Conservation (phyloP, 2,113 vertebrate species). For the Xyrauchen texanus region DNA sequence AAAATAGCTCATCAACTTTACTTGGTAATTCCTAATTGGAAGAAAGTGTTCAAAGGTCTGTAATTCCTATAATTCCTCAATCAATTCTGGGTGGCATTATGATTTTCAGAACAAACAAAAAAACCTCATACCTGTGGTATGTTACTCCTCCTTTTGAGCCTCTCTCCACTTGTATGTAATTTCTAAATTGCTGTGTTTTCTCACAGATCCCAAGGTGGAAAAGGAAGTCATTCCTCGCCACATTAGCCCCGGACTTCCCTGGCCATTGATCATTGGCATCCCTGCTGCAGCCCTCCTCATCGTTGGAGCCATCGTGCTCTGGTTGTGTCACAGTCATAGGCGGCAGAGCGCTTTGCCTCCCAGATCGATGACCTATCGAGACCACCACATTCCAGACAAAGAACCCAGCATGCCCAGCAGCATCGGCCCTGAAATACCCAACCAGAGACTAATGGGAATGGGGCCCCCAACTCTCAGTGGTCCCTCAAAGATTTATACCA, state of each 20-base stretch:
- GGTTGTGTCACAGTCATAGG: conserved; percentile 66
- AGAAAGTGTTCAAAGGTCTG: too few species aligned
- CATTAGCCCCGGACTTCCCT: conserved; percentile 64
- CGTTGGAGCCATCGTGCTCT: conserved; percentile 66
- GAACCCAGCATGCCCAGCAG: conserved; percentile 31
- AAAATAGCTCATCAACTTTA: too few species aligned
- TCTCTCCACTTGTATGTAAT: too few species aligned
- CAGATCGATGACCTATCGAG: conserved; percentile 45
- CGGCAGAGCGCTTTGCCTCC: conserved; percentile 50
- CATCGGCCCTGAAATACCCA: conserved; percentile 49
- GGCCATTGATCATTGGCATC: conserved; percentile 69
- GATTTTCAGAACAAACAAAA: too few species aligned
- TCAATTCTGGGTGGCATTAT: too few species aligned
- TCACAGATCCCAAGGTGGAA: conserved; percentile 56
- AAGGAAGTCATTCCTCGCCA: conserved; percentile 57
- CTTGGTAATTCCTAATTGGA: too few species aligned
- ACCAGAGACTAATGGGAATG: conserved; percentile 54
- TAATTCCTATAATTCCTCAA: too few species aligned
- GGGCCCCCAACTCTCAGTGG: conserved; percentile 33
- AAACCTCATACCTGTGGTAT: too few species aligned
- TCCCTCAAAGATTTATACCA: conserved; percentile 59
- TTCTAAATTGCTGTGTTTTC: background rate
- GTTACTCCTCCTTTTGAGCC: too few species aligned
- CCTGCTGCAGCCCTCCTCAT: conserved; percentile 67
- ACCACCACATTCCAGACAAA: conserved; percentile 51